These are phyloP conservation scores for Oreochromis grahami DNA, from an alignment of 2,797 vertebrate genomes.

Conservation along the genomic window DNA sequence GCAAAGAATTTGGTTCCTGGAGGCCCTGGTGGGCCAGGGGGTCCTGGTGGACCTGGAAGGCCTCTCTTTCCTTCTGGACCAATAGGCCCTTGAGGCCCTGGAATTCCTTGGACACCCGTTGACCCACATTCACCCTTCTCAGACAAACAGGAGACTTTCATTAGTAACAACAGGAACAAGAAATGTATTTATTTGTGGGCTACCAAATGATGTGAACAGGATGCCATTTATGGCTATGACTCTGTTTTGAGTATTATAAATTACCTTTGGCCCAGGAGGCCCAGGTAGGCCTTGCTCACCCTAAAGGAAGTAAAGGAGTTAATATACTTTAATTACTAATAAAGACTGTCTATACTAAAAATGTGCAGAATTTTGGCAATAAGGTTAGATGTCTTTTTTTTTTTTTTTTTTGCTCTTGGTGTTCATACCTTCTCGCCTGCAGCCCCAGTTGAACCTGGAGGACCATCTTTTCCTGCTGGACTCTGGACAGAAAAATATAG, in stretches of 20 bases:
- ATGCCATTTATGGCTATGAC: not conserved
- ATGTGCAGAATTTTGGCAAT: not conserved
- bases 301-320: conserved; percentile 54
- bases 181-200: not conserved
- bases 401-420: not conserved
- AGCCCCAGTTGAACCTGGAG: conserved; percentile 45
- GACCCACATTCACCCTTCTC: conserved; percentile 83
- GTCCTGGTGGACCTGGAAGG: conserved; percentile 77
- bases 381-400: not conserved
- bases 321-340: not conserved
- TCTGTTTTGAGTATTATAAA: not conserved
- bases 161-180: not conserved
- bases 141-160: not conserved
- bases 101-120: conserved; percentile 69
- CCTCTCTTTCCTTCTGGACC: conserved; percentile 80
- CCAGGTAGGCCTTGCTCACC: conserved; percentile 82
- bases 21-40: conserved; percentile 79
- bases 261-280: conserved; percentile 83
- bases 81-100: conserved; percentile 73
- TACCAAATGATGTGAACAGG: not conserved
- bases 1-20: conserved; percentile 62
- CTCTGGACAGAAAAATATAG: conserved; percentile 68
- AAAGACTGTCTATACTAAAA: not conserved
- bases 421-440: conserved; percentile 54
- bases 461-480: conserved; percentile 77